Conservation (phyloP, 2,113 vertebrate species). For the Halcyon malimbica region DNA sequence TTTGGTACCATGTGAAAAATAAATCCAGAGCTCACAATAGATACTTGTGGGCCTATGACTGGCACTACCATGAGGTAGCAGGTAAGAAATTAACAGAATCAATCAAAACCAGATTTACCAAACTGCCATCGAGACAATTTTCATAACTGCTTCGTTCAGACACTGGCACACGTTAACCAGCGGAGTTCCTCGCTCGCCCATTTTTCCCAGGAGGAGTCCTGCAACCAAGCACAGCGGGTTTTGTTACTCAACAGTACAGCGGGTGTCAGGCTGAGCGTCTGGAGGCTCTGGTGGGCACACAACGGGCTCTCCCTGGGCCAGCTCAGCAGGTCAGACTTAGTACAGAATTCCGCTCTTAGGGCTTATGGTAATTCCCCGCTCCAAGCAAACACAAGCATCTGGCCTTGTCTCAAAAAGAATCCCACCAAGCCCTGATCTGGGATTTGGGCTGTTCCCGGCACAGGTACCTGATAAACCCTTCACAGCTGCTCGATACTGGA, state of each 20-base stretch:
- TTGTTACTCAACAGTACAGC: fast-evolving
- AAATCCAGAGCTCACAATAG: neutral
- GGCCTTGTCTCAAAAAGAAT: neutral
- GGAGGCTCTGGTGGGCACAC: neutral
- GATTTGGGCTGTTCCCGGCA: neutral
- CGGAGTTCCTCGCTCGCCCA: slow-evolving; percentile 84
- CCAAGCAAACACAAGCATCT: neutral
- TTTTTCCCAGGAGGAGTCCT: slow-evolving; percentile 86
- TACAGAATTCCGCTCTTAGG: fast-evolving
- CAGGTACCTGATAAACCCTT: neutral
- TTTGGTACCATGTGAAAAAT: fast-evolving
- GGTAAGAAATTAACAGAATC: neutral
- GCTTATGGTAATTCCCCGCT: neutral
- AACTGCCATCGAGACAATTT: slow-evolving; percentile 87
- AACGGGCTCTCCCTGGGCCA: neutral
- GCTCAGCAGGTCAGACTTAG: neutral
- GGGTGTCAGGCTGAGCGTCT: fast-evolving
- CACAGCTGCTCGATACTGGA: neutral
- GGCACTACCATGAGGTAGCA: fast-evolving
- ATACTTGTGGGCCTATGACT: fast-evolving
- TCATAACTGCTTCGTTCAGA: slow-evolving; percentile 90
- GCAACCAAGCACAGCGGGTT: neutral
- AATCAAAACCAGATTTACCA: slow-evolving; percentile 72
- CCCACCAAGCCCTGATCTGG: neutral
- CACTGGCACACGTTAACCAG: slow-evolving; percentile 89